Base-by-base conservation (phyloP, 2,797 vertebrate species). In the Catharus ustulatus region DNA sequence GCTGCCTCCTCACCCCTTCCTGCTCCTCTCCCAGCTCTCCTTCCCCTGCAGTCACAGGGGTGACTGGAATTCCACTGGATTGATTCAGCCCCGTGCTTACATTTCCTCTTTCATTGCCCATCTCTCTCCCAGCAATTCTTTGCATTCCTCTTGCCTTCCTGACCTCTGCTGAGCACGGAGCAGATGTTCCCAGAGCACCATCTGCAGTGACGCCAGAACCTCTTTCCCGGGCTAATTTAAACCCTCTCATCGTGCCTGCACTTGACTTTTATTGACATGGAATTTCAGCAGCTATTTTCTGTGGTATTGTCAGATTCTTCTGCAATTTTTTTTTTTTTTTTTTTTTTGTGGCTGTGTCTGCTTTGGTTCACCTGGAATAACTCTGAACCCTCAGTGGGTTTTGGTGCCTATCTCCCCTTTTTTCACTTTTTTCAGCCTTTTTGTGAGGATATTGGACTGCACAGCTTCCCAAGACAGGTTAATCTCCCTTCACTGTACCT, bases 121-220 rank as follows among this genome's bases (percentile, higher is more conserved):
- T 27, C 62, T 46, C 84, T 58, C 69, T 27, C 86, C 74, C 84
- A 82, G 86, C 61, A 89, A 89, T 94, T 93, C 94, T 92, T 82
- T 76, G 81, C 89, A 79, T 96, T 90, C 94, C 95, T 84, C 92
- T 96, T 92, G 95, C 92, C 78, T 92, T 76, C 72, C 90, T 96
- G 92, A 94, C 95, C 95, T 94, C 95, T 84, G 90, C 92, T n/a
- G 77, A 92, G 90, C 71, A 38, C 27, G 18, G 67, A 92, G 92
- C 90, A 96, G 92, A 92, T 40, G 10, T 79, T 96, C 87, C 82
- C 95, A 87, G 92, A 96, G 96, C 85, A 82, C 94, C 86, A 89
- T 90, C 84, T 96, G 95, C 95, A 66, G 18, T 94, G 94, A 89
- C 36, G 67, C 94, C 94, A 94, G 74, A 77, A 48, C 89, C 87